A percentile compares a stretch with the other conserved stretches of the same genome.
Conservation (phyloP, 2,888 invertebrate genomes). For the Spilarctia lutea region DNA sequence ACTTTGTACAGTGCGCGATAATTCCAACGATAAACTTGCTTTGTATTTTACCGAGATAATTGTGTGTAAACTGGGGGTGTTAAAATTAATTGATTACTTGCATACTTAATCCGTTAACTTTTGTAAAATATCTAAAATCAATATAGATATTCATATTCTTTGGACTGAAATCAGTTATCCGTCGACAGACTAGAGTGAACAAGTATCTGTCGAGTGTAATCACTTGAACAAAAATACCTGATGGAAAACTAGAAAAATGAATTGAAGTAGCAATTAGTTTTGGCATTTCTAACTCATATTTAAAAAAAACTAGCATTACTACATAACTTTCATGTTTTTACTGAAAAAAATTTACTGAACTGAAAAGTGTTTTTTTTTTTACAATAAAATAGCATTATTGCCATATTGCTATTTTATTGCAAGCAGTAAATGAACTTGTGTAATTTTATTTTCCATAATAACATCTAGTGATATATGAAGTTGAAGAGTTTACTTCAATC, state of each 20-base stretch:
- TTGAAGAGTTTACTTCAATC: no score
- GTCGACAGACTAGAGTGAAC: background rate
- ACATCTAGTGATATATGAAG: no score
- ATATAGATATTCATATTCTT: background rate
- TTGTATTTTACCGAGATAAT: conserved; percentile 63
- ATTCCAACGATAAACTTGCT: conserved; percentile 53
- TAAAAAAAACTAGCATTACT: no score
- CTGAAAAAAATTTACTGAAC: no score
- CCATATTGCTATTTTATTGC: no score
- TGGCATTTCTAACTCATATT: no score
- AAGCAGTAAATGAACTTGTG: no score
- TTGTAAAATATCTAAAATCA: conserved; percentile 22
- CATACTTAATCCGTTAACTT: conserved; percentile 25
- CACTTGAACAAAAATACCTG: background rate
- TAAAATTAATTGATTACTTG: conserved; percentile 46
- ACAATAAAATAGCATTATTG: background rate
- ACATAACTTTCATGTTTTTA: no score
- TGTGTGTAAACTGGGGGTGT: conserved; percentile 52
- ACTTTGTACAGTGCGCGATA: conserved; percentile 57
- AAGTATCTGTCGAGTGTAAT: background rate
- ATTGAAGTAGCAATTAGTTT: no score
- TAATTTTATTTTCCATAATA: no score
- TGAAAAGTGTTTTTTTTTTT: background rate
- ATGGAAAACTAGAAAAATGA: no score
- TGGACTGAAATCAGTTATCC: background rate